These are phyloP conservation scores for Limnothrissa miodon DNA, from an alignment of 2,113 vertebrate species.

Conservation along the genomic window DNA sequence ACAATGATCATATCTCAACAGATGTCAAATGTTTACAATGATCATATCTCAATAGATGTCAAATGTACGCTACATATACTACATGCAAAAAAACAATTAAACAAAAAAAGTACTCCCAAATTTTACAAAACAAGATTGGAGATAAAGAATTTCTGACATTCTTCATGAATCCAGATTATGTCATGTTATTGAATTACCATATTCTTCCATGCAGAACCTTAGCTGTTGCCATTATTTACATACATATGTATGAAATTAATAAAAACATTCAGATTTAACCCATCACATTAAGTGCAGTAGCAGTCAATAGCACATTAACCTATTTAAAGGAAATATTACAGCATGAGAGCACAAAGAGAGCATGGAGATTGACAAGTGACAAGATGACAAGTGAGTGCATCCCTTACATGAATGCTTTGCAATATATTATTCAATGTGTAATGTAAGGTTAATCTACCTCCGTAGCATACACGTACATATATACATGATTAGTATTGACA, in stretches of 20 bases:
- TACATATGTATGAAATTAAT: not conserved
- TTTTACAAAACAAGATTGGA: not conserved
- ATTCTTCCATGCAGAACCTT: not conserved
- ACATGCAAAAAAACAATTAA: not conserved
- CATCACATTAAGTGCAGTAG: not conserved
- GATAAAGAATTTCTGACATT: not conserved
- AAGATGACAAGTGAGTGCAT: too few species aligned
- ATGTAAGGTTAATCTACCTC: too few species aligned
- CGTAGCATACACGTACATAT: too few species aligned
- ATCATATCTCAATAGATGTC: not conserved
- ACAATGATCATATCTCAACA: not conserved
- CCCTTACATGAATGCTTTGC: too few species aligned
- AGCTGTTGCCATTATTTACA: not conserved
- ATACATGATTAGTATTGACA: too few species aligned
- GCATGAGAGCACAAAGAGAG: too few species aligned
- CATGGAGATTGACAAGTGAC: too few species aligned
- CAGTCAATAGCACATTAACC: not conserved
- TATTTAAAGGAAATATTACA: too few species aligned
- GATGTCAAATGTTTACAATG: not conserved
- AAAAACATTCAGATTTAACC: not conserved
- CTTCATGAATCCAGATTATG: not conserved
- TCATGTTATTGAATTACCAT: not conserved
- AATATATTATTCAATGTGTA: too few species aligned
- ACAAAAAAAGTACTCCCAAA: not conserved
- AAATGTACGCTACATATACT: not conserved